phyloP scores from a whole-genome alignment of 2,113 vertebrate genomes.

The Pygathrix nemaeus region DNA sequence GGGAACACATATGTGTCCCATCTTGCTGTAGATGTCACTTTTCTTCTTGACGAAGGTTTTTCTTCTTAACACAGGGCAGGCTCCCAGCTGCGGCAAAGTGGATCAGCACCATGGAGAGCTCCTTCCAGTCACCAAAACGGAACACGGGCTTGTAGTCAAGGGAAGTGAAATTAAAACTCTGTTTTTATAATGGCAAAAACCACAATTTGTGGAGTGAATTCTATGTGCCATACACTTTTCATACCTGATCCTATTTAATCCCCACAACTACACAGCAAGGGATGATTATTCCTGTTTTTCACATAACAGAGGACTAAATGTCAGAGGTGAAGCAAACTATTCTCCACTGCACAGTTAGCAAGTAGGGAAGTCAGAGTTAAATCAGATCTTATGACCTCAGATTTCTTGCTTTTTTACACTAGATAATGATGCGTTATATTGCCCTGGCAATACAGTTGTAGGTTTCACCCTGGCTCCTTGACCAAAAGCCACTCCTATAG shows the following conservation, averaged over 20 bases:
- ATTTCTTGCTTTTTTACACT: background rate
- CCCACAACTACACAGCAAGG: background rate
- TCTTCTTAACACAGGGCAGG: background rate
- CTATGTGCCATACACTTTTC: background rate
- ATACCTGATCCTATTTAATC: background rate
- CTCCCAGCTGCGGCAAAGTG: fast-evolving
- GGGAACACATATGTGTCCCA: background rate
- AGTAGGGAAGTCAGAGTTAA: background rate
- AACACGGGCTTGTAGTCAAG: background rate
- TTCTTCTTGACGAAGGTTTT: background rate
- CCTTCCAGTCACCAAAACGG: background rate
- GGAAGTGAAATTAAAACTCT: background rate
- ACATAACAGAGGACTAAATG: background rate
- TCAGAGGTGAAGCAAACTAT: background rate
- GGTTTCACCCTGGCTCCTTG: background rate
- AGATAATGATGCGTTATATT: background rate
- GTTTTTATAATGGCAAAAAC: background rate
- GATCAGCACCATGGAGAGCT: background rate
- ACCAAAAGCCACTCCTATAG: background rate
- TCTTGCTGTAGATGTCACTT: background rate
- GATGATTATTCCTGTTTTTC: background rate
- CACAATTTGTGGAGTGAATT: background rate
- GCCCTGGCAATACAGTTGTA: background rate
- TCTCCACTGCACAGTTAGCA: background rate
- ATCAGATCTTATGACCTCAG: background rate